These are phyloP conservation scores for Drosophila heteroneura DNA, from an alignment of 2,888 invertebrate species.

Conservation along the genomic window DNA sequence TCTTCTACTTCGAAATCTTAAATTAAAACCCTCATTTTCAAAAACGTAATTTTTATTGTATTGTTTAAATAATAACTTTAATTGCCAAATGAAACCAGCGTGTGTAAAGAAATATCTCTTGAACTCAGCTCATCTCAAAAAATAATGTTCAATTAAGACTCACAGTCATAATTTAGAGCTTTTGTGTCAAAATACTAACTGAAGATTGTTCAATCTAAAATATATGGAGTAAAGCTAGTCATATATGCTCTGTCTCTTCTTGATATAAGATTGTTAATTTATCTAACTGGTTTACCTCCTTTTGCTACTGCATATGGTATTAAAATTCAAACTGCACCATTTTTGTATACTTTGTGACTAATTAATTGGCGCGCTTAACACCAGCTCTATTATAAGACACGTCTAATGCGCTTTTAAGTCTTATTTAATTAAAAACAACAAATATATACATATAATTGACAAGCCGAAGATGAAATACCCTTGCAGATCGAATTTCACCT, in stretches of 20 bases:
- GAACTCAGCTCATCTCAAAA: not conserved
- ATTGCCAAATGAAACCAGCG: not conserved
- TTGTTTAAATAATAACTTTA: not conserved
- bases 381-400: slow-evolving; percentile 34
- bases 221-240: not conserved
- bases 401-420: slow-evolving; percentile 16
- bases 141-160: no score
- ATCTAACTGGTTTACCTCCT: not conserved
- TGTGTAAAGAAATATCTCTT: not conserved
- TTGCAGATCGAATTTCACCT: slow-evolving; percentile 25
- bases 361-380: slow-evolving; percentile 64
- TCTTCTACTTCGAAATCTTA: not conserved
- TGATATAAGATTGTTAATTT: no score
- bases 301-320: slow-evolving; percentile 22
- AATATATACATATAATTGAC: not conserved
- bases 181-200: not conserved
- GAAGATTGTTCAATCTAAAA: not conserved
- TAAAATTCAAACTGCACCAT: slow-evolving; percentile 34
- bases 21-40: no score
- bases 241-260: not conserved
- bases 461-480: not conserved
- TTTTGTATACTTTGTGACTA: slow-evolving; percentile 57
- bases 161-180: not conserved
- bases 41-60: not conserved
- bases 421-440: slow-evolving; percentile 33